A percentile compares a stretch with the other conserved stretches of the same genome.
Evolutionary conservation across 2,797 vertebrate genomes (phyloP).

Genomic region (Syncerus caffer): DNA sequence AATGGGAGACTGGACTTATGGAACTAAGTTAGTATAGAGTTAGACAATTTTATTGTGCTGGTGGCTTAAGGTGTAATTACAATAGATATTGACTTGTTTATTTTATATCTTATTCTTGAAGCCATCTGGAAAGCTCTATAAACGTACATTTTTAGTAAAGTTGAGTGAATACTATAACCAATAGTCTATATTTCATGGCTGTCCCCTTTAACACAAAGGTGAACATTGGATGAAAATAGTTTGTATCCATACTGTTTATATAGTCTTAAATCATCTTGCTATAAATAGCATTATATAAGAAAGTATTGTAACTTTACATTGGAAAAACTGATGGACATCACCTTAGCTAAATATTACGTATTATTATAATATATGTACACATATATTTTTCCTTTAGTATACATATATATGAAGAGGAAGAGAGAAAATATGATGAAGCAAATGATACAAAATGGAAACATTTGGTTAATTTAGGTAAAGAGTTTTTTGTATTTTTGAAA

Average conservation of each 20-base stretch:
- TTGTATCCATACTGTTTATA: neutral
- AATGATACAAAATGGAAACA: neutral
- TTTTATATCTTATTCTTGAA: neutral
- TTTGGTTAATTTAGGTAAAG: neutral
- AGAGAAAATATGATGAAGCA: neutral
- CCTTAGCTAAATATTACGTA: neutral
- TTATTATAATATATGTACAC: neutral
- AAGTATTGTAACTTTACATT: neutral
- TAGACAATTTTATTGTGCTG: neutral
- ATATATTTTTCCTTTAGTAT: neutral
- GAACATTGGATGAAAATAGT: neutral
- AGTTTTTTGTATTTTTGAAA: neutral
- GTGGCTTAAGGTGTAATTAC: neutral
- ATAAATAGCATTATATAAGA: neutral
- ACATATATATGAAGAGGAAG: neutral
- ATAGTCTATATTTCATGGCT: neutral
- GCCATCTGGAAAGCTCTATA: neutral
- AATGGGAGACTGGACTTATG: neutral
- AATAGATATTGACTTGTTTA: neutral
- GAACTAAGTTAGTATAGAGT: neutral
- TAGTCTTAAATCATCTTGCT: neutral
- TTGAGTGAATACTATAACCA: neutral
- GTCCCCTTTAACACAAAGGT: neutral
- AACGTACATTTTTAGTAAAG: conserved; percentile 9
- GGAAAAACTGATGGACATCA: neutral